A percentile compares a stretch with the other conserved stretches of the same genome.
Conservation (phyloP, 2,797 vertebrate genomes). For the Diglossa cyanea region DNA sequence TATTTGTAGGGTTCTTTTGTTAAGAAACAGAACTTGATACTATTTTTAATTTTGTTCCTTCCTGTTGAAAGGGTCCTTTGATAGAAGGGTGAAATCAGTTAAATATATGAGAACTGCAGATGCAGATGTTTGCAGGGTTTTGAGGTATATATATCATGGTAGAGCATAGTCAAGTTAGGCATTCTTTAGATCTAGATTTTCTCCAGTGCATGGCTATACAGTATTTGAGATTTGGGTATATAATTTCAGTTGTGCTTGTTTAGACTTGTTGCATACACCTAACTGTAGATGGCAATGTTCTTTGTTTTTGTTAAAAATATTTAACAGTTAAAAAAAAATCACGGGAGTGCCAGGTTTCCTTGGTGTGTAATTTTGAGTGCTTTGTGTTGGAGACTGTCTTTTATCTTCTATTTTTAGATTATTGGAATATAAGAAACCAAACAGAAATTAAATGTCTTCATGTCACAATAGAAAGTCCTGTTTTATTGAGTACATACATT, state of each 20-base stretch:
- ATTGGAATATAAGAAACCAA: not conserved
- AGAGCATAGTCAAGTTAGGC: not conserved
- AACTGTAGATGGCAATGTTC: not conserved
- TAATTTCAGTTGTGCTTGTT: not conserved
- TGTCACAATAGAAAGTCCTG: not conserved
- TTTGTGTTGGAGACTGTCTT: not conserved
- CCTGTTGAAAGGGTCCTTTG: not conserved
- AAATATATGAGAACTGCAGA: not conserved
- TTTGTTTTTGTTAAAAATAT: not conserved
- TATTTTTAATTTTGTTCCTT: not conserved
- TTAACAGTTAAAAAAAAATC: not conserved
- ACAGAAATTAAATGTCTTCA: not conserved
- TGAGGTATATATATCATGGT: not conserved
- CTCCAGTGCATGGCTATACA: not conserved
- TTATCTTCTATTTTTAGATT: not conserved
- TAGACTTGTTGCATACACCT: not conserved
- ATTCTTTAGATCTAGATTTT: not conserved
- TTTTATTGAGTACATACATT: slow-evolving; percentile 22
- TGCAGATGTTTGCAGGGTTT: not conserved
- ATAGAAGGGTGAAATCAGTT: not conserved
- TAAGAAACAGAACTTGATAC: not conserved
- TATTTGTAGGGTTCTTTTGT: not conserved
- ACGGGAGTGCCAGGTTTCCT: not conserved
- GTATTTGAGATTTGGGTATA: not conserved
- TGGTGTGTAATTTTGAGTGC: not conserved